Conservation (phyloP, 2,888 invertebrate species). For the Taphrorychus bicolor region DNA sequence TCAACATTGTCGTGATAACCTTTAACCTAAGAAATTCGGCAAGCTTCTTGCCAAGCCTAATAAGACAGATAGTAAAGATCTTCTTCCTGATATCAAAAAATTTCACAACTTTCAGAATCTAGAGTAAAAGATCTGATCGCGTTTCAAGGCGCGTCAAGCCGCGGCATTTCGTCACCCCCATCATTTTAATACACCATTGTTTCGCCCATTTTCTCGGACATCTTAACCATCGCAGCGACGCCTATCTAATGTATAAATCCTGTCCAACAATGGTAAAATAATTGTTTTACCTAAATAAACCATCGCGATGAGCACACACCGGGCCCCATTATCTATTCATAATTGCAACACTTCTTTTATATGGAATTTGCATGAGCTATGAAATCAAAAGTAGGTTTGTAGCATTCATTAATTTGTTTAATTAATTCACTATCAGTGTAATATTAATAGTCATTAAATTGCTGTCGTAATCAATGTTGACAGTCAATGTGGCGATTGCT, state of each 20-base stretch:
- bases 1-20: too few relatives aligned
- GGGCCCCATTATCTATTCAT: slow-evolving; percentile 9
- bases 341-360: slow-evolving; percentile 43
- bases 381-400: slow-evolving; percentile 48
- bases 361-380: slow-evolving; percentile 45
- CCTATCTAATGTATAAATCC: slow-evolving; percentile 27
- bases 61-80: too few relatives aligned
- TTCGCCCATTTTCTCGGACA: background rate
- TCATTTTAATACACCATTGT: background rate
- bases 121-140: background rate
- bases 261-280: slow-evolving; percentile 30
- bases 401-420: slow-evolving; percentile 46
- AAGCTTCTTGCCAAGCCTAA: too few relatives aligned
- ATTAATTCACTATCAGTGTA: slow-evolving; percentile 41
- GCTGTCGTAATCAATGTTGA: slow-evolving; percentile 32
- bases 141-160: too few relatives aligned
- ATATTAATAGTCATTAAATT: slow-evolving; percentile 23
- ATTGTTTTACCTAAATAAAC: slow-evolving; percentile 32
- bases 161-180: background rate
- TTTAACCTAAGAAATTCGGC: too few relatives aligned
- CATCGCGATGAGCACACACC: slow-evolving; percentile 27
- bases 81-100: too few relatives aligned
- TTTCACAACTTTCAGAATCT: background rate
- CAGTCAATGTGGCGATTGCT: slow-evolving; percentile 2
- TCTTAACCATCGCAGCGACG: background rate